Evolutionary conservation across 2,888 invertebrate genomes (phyloP), one percentile per base, ranked within the genome.

Genomic region (Aphrophora alni): DNA sequence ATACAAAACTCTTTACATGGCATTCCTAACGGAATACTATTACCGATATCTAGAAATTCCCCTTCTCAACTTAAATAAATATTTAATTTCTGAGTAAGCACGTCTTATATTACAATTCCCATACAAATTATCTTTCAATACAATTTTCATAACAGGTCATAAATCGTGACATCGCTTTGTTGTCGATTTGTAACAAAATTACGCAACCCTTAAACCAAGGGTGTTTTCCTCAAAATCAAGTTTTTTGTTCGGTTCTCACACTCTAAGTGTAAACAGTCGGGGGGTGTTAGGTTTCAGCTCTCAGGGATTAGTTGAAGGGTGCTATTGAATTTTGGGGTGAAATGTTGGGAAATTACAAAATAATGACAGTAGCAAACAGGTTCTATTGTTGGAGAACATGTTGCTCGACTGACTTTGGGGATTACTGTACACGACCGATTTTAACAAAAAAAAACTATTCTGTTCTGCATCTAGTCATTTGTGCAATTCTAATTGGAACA

Each of bases 291-390:
- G 21, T 59, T 59, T 21, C 59, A 59, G 21, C 59, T 59, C 59
- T 21, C 59, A 14, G 59, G 44, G 59, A 59, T 59, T 59, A 59
- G 59, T n/a, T 59, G 59, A 59, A 59, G 59, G 59, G 59, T 59
- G 59, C 59, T 59, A 2, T 59, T 59, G 4, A 59, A 8, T 21
- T 21, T 78, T 51, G 78, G 78, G 78, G 78, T 72, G 78, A 72
- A 72, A 72, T 72, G 78, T 38, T 51, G 72, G 51, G 51, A 72
- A 78, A 78, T 78, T 78, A 72, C 72, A 71, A 72, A 72, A 78
- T 78, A 78, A 78, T 78, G 78, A 78, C 28, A 24, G 28, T 1
- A 8, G 5, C n/a, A 28, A 78, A 51, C 78, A 72, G 72, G 78
- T 78, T 78, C 27, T 38, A 51, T 33, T 28, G 8, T 28, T 17